These are phyloP conservation scores for Eupristina koningsbergeri DNA, from an alignment of 1,140 invertebrate species.

Conservation along the genomic window DNA sequence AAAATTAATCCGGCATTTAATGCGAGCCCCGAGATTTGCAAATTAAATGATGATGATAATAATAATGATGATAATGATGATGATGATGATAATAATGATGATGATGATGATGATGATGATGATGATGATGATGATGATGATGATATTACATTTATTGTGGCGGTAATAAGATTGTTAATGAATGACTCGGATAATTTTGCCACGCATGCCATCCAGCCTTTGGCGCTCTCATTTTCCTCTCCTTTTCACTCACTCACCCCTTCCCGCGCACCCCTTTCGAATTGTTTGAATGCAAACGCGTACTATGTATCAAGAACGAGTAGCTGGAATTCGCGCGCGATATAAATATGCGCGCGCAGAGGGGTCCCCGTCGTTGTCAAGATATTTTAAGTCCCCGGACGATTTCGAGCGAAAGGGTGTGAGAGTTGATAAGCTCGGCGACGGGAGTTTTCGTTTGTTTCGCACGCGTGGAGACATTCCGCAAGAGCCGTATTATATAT, in stretches of 20 bases:
- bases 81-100: no score
- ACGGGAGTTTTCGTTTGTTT: constrained; percentile 55
- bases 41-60: constrained; percentile 43
- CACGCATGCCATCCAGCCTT: constrained; percentile 35
- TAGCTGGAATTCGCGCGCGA: constrained; percentile 9
- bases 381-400: constrained; percentile 13
- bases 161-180: constrained; percentile 45
- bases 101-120: no score
- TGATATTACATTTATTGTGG: constrained; percentile 43
- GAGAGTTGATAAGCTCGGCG: constrained; percentile 10
- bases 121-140: no score
- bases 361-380: no score
- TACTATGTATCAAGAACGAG: not conserved
- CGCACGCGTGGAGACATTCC: constrained; percentile 56
- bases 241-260: not conserved
- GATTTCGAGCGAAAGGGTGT: constrained; percentile 3
- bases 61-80: no score
- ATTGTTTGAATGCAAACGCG: not conserved
- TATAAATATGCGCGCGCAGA: constrained; percentile 6
- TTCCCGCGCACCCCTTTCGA: no score
- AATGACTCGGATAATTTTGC: constrained; percentile 42
- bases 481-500: constrained; percentile 51
- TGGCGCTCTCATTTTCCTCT: not conserved
- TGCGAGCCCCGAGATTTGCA: constrained; percentile 28
- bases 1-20: constrained; percentile 27